Evolutionary conservation across 2,797 vertebrate species (phyloP).

Genomic region (Amazonetta brasiliensis): DNA sequence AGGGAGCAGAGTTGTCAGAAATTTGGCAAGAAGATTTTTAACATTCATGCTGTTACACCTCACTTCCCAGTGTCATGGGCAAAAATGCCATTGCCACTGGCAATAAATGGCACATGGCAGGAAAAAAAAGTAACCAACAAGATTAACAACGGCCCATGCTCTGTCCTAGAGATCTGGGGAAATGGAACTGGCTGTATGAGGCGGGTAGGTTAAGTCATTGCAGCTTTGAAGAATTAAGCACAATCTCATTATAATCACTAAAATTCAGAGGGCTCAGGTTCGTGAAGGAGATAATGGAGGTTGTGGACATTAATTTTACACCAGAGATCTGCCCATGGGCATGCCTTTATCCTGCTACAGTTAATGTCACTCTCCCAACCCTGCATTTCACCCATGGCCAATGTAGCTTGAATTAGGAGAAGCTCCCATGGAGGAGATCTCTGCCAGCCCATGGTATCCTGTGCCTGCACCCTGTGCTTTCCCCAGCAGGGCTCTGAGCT

Average conservation of each 20-base stretch:
- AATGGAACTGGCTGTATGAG: not conserved
- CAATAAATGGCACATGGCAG: not conserved
- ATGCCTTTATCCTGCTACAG: not conserved
- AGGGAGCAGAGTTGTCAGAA: not conserved
- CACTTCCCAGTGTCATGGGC: not conserved
- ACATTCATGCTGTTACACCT: not conserved
- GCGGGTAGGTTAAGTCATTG: not conserved
- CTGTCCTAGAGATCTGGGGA: not conserved
- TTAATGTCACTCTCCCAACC: rapidly evolving
- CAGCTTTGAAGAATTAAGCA: not conserved
- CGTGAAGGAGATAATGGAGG: not conserved
- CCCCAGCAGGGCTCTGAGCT: not conserved
- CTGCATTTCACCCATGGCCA: not conserved
- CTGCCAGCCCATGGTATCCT: not conserved
- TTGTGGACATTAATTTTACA: not conserved
- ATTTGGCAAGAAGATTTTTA: not conserved
- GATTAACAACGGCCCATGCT: not conserved
- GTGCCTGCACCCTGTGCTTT: not conserved
- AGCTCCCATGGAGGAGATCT: not conserved
- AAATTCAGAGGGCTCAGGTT: not conserved
- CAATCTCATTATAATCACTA: not conserved
- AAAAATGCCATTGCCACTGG: not conserved
- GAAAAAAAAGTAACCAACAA: not conserved
- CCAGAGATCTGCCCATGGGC: not conserved
- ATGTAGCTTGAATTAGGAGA: not conserved